A percentile compares a stretch with the other conserved stretches of the same genome.
These are phyloP conservation scores for Hoplostethus mediterraneus DNA, from an alignment of 2,797 vertebrate genomes.

Conservation along the genomic window DNA sequence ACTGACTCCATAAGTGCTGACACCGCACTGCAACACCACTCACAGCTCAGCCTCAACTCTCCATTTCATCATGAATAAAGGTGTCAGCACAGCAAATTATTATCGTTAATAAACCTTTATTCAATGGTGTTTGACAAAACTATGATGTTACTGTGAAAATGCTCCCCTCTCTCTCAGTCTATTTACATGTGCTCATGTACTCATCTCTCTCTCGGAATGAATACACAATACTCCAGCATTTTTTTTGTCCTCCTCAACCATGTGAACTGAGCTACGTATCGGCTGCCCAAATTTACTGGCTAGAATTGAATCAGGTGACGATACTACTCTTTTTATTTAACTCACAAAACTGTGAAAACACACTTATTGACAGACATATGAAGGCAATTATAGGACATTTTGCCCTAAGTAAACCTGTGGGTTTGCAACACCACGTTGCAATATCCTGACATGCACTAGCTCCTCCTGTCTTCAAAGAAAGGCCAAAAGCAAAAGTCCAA, in stretches of 20 bases:
- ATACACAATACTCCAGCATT: constrained; percentile 30
- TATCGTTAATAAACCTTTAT: constrained; percentile 76
- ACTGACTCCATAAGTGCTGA: constrained; percentile 72
- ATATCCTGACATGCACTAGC: not conserved
- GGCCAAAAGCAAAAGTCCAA: constrained; percentile 2
- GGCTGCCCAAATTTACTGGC: not conserved
- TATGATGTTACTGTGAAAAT: constrained; percentile 60
- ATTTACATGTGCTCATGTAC: constrained; percentile 22
- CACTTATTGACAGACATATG: constrained; percentile 43
- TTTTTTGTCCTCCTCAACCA: constrained; percentile 19
- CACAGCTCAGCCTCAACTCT: constrained; percentile 57
- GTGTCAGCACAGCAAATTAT: constrained; percentile 74
- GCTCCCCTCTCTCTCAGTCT: constrained; percentile 50
- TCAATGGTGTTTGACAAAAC: constrained; percentile 67
- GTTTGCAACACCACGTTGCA: not conserved
- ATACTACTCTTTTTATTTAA: not conserved
- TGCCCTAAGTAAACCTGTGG: constrained; percentile 23
- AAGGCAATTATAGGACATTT: constrained; percentile 50
- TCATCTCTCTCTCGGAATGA: constrained; percentile 42
- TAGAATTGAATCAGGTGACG: not conserved
- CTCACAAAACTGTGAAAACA: constrained; percentile 50
- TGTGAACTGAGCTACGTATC: constrained; percentile 17
- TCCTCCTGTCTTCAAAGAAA: not conserved
- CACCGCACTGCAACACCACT: constrained; percentile 59
- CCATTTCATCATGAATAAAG: constrained; percentile 71